These are phyloP conservation scores for Malurus cyaneus DNA, from an alignment of 2,113 vertebrate species.

Conservation along the genomic window DNA sequence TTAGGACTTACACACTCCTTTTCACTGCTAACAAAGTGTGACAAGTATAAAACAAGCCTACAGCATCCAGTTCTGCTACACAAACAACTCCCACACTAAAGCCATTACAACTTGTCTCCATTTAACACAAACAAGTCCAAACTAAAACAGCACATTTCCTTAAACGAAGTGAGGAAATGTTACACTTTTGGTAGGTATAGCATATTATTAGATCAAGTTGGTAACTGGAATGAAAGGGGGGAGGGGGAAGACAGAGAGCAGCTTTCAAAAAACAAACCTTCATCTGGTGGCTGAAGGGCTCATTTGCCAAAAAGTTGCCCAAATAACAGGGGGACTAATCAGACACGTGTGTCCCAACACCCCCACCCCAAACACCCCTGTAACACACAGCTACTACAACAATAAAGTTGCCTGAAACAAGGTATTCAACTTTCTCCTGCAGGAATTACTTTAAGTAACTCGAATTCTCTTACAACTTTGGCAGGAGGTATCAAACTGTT, in stretches of 20 bases:
- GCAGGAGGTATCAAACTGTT: neutral
- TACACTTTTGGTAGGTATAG: neutral
- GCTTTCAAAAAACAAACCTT: neutral
- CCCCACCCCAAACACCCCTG: accelerated
- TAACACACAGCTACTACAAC: neutral
- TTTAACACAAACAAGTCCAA: neutral
- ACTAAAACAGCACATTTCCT: neutral
- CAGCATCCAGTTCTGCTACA: neutral
- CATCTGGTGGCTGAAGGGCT: neutral
- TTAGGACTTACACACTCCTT: neutral
- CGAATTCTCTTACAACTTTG: neutral
- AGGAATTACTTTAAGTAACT: neutral
- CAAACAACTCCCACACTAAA: neutral
- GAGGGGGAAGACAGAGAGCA: neutral
- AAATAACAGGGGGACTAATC: accelerated
- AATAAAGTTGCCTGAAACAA: neutral
- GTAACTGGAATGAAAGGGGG: neutral
- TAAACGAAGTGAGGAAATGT: neutral
- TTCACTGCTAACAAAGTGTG: neutral
- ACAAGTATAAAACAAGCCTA: neutral
- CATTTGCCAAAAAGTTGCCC: neutral
- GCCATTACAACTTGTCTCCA: neutral
- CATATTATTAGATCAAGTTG: neutral
- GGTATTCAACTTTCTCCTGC: neutral
- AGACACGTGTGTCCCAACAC: neutral